A percentile compares a stretch with the other conserved stretches of the same genome.
phyloP scores from a whole-genome alignment of 2,888 invertebrate genomes.

The Cremastobaeus sp. region DNA sequence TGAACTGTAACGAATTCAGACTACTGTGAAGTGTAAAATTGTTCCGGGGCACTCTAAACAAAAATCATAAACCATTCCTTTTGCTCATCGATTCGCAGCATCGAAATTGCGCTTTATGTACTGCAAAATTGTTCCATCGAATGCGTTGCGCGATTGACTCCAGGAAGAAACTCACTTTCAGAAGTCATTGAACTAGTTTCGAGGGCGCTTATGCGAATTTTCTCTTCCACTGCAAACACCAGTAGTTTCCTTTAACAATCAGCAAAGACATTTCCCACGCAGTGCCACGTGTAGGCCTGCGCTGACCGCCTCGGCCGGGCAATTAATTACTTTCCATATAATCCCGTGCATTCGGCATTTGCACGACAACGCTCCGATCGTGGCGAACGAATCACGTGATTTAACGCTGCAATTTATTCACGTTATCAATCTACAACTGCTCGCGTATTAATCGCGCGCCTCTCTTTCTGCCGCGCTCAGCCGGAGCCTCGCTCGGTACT shows the following conservation, averaged over 20 bases:
- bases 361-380: slow-evolving; percentile 48
- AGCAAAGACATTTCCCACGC: slow-evolving; percentile 56
- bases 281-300: slow-evolving; percentile 42
- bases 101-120: no score
- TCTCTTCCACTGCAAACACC: slow-evolving; percentile 18
- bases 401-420: slow-evolving; percentile 59
- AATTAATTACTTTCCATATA: slow-evolving; percentile 62
- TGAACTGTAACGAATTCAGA: no score
- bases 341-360: slow-evolving; percentile 53
- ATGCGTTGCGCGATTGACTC: no score
- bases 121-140: no score
- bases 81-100: no score
- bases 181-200: no score
- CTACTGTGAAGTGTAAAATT: no score
- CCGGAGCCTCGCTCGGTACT: slow-evolving; percentile 5
- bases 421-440: slow-evolving; percentile 57
- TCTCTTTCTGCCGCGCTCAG: slow-evolving; percentile 14
- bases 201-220: slow-evolving; percentile 15
- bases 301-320: slow-evolving; percentile 40
- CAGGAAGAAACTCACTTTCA: no score
- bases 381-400: slow-evolving; percentile 59
- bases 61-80: no score
- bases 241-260: slow-evolving; percentile 52
- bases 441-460: slow-evolving; percentile 36
- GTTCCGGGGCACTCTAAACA: no score